These are phyloP conservation scores for Aphis craccivora DNA, from an alignment of 1,140 invertebrate genomes.

Conservation along the genomic window DNA sequence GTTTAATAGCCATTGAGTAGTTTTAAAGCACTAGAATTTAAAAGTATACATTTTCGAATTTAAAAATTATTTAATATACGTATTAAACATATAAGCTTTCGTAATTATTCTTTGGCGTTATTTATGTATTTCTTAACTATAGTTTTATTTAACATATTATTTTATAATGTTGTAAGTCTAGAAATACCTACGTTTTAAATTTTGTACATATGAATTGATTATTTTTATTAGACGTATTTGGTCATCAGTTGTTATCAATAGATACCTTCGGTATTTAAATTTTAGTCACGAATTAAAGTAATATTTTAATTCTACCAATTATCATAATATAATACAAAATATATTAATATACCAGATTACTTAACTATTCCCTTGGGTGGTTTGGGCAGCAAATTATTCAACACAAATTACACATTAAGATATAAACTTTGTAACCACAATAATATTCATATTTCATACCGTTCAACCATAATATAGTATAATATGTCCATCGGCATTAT, in stretches of 20 bases:
- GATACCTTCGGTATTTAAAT: neutral
- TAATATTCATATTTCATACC: neutral
- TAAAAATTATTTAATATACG: neutral
- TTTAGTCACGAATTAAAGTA: neutral
- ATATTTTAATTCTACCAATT: neutral
- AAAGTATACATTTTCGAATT: neutral
- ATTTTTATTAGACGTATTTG: neutral
- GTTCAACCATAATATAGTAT: neutral
- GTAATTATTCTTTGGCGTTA: neutral
- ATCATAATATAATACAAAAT: neutral
- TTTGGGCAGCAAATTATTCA: neutral
- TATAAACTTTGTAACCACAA: conserved; percentile 11
- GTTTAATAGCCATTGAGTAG: neutral
- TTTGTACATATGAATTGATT: neutral
- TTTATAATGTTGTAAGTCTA: neutral
- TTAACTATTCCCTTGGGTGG: conserved; percentile 1
- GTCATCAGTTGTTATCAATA: neutral
- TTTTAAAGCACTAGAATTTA: neutral
- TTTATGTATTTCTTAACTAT: neutral
- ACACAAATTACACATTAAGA: conserved; percentile 25
- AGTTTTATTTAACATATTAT: neutral
- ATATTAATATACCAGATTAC: neutral
- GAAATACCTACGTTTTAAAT: neutral
- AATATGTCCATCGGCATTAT: neutral
- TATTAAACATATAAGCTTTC: neutral